Conservation (phyloP, 2,113 vertebrate genomes). For the Lichenostomus cassidix region DNA sequence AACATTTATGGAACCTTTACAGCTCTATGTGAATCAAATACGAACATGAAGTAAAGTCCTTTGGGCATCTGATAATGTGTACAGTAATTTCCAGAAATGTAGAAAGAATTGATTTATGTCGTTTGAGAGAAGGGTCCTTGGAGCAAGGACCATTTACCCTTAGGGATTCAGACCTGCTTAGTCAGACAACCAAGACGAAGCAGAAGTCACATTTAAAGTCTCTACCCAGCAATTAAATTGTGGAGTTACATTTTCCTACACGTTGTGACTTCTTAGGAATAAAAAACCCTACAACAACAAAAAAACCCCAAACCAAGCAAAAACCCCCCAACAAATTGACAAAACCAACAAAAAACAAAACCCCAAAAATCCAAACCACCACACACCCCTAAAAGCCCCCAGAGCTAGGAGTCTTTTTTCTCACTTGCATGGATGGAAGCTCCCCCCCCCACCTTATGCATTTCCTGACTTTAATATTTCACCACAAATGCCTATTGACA, state of each 20-base stretch:
- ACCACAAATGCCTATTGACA: not conserved
- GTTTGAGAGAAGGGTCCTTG: constrained; percentile 2
- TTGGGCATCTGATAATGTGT: not conserved
- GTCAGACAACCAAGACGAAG: not conserved
- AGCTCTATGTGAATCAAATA: not conserved
- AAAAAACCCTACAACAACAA: fast-evolving
- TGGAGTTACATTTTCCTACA: not conserved
- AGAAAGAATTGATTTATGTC: not conserved
- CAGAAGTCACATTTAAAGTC: not conserved
- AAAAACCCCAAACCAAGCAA: fast-evolving
- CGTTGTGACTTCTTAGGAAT: not conserved
- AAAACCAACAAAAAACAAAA: not conserved
- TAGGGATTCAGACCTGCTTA: not conserved
- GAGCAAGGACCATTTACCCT: not conserved
- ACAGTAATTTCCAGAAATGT: not conserved
- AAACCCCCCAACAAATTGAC: not conserved
- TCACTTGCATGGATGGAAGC: not conserved
- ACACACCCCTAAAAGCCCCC: fast-evolving
- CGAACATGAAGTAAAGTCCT: not conserved
- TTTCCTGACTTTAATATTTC: not conserved
- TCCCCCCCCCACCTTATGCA: not conserved
- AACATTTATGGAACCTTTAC: not conserved
- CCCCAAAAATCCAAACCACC: fast-evolving
- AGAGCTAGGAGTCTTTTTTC: not conserved
- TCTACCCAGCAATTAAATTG: not conserved